Evolutionary conservation across 1,140 invertebrate species (phyloP).

Genomic region (Chironomus tepperi): DNA sequence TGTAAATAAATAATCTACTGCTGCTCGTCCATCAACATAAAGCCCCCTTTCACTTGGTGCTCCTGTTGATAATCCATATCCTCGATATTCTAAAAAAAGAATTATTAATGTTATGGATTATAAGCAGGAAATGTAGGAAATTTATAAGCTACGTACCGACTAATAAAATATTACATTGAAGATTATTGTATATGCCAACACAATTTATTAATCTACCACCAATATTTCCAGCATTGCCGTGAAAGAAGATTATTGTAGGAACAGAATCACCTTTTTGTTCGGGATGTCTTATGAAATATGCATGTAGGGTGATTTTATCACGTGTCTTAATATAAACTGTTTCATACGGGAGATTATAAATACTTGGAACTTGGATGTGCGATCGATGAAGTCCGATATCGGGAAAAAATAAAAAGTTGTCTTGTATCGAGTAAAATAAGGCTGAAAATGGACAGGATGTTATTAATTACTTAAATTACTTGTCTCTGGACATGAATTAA

Average conservation of each 20-base stretch:
- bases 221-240: constrained; percentile 95
- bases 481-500: no score
- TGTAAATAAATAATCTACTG: constrained; percentile 71
- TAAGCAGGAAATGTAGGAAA: neutral
- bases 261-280: constrained; percentile 50
- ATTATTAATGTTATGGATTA: neutral
- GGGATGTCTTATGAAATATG: constrained; percentile 77
- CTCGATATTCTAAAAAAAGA: constrained; percentile 66
- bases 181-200: constrained; percentile 65
- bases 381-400: constrained; percentile 75
- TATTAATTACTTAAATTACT: neutral
- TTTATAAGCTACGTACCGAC: constrained; percentile 37
- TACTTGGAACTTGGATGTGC: constrained; percentile 75
- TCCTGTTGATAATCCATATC: constrained; percentile 89
- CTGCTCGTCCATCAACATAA: constrained; percentile 79
- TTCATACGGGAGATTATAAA: constrained; percentile 55
- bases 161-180: constrained; percentile 79
- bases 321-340: constrained; percentile 66
- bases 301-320: constrained; percentile 75
- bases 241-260: constrained; percentile 82
- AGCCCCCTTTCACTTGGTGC: constrained; percentile 76
- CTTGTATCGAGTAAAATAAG: constrained; percentile 75
- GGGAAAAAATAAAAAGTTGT: constrained; percentile 80
- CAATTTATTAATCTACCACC: constrained; percentile 78
- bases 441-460: constrained; percentile 42